Percentiles rank a stretch among this genome's conserved stretches.
These are phyloP conservation scores for Heteromurus nitidus DNA, from an alignment of 2,888 invertebrate genomes.

Conservation along the genomic window DNA sequence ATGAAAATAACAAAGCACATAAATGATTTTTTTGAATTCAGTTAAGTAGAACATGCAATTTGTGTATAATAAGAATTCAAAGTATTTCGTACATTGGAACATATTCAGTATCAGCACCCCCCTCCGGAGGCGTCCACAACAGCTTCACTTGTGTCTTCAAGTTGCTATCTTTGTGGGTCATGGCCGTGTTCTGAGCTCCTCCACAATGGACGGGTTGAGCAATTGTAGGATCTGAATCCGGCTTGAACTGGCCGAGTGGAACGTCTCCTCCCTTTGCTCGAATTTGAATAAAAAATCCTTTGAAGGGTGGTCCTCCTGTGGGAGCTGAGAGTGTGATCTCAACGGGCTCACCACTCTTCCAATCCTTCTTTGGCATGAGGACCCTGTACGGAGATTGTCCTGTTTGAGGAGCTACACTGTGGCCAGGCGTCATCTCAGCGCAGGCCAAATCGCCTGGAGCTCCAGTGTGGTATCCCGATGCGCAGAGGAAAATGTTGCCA, in stretches of 20 bases:
- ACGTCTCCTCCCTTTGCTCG: slow-evolving; percentile 18
- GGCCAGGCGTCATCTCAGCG: slow-evolving; percentile 74
- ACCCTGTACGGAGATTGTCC: slow-evolving; percentile 72
- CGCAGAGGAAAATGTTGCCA: neutral
- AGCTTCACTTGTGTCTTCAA: slow-evolving; percentile 29
- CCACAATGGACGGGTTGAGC: slow-evolving; percentile 32
- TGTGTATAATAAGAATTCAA: no score
- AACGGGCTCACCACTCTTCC: slow-evolving; percentile 76
- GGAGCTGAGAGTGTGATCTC: slow-evolving; percentile 79
- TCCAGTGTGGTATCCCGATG: slow-evolving; percentile 65
- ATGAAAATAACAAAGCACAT: no score
- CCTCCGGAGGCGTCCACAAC: slow-evolving; percentile 47
- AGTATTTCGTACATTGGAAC: slow-evolving; percentile 42
- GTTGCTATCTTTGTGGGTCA: slow-evolving; percentile 32
- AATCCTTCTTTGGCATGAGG: slow-evolving; percentile 48
- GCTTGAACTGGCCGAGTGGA: slow-evolving; percentile 34
- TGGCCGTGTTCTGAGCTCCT: slow-evolving; percentile 14
- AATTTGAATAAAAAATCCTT: slow-evolving; percentile 82
- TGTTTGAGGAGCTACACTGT: slow-evolving; percentile 72
- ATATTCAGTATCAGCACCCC: slow-evolving; percentile 19
- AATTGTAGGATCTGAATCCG: slow-evolving; percentile 8
- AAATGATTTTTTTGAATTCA: no score
- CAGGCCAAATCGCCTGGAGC: slow-evolving; percentile 74
- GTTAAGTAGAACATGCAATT: no score
- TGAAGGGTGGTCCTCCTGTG: slow-evolving; percentile 78